These are phyloP conservation scores for Tribolium freemani DNA, from an alignment of 2,888 invertebrate genomes.

Conservation along the genomic window DNA sequence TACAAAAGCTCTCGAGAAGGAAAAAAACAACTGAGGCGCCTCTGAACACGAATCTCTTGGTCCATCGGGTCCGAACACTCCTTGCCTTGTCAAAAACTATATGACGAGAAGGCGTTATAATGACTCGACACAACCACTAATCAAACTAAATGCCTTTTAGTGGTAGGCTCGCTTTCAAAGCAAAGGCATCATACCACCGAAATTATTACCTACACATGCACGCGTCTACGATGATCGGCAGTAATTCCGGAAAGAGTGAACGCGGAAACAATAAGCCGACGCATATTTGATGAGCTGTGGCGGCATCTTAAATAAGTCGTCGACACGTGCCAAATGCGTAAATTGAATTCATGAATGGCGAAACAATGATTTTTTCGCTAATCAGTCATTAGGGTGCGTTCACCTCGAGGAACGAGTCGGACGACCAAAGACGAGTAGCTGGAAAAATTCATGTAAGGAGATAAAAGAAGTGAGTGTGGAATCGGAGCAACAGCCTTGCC, in stretches of 20 bases:
- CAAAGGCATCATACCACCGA: slow-evolving; percentile 6
- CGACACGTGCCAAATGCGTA: slow-evolving; percentile 28
- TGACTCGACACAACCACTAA: slow-evolving; percentile 51
- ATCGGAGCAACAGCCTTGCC: slow-evolving; percentile 41
- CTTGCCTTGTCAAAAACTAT: slow-evolving; percentile 29
- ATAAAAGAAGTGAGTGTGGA: slow-evolving; percentile 8
- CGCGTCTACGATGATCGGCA: slow-evolving; percentile 11
- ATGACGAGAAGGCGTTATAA: slow-evolving; percentile 48
- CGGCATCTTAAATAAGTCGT: slow-evolving; percentile 4
- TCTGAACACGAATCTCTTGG: neutral
- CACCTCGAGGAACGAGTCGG: slow-evolving; percentile 1
- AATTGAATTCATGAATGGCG: slow-evolving; percentile 23
- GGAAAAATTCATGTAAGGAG: slow-evolving; percentile 30
- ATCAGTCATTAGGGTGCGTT: slow-evolving; percentile 14
- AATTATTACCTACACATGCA: slow-evolving; percentile 27
- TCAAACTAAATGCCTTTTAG: slow-evolving; percentile 52
- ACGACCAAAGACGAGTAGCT: slow-evolving; percentile 32
- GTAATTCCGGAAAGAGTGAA: slow-evolving; percentile 4
- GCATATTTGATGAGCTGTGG: slow-evolving; percentile 8
- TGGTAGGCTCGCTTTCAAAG: slow-evolving; percentile 42
- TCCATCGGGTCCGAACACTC: slow-evolving; percentile 9
- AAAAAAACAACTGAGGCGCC: slow-evolving; percentile 18
- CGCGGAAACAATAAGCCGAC: slow-evolving; percentile 15
- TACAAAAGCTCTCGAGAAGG: neutral
- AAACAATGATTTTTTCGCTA: slow-evolving; percentile 19